phyloP scores from a whole-genome alignment of 1,140 invertebrate species.

The Drosophila bocqueti region DNA sequence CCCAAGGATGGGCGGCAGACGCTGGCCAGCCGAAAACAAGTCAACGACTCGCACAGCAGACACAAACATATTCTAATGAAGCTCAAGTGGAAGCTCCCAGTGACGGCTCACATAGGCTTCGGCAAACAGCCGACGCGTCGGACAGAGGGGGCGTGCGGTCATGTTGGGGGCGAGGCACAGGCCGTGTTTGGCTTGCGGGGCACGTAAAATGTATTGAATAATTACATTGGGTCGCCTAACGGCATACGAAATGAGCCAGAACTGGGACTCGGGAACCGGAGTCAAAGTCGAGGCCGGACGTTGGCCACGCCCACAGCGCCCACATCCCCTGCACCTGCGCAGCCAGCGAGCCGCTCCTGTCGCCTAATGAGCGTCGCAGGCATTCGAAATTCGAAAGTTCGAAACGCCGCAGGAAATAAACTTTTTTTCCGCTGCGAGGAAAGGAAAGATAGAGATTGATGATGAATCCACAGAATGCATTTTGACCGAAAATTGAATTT shows the following conservation, averaged over 20 bases:
- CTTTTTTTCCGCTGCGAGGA: constrained; percentile 28
- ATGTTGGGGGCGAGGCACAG: constrained; percentile 49
- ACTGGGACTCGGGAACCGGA: constrained; percentile 3
- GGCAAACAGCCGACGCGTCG: constrained; percentile 3
- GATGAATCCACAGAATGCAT: constrained; percentile 75
- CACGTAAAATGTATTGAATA: constrained; percentile 84
- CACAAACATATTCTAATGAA: constrained; percentile 74
- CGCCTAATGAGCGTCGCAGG: constrained; percentile 69
- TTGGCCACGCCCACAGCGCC: constrained; percentile 30
- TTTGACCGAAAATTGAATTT: constrained; percentile 69
- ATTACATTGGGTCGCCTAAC: constrained; percentile 76
- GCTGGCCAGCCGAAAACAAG: constrained; percentile 24
- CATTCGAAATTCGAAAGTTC: constrained; percentile 59
- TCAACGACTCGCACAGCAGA: constrained; percentile 47
- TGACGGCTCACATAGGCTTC: constrained; percentile 25
- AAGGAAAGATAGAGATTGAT: constrained; percentile 60
- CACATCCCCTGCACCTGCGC: constrained; percentile 5
- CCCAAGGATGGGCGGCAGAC: constrained; percentile 6
- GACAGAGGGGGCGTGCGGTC: constrained; percentile 10
- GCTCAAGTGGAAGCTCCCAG: constrained; percentile 53
- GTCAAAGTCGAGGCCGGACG: constrained; percentile 48
- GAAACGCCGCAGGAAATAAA: constrained; percentile 62
- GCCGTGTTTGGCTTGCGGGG: constrained; percentile 56
- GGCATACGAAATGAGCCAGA: constrained; percentile 73
- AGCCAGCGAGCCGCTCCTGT: constrained; percentile 18